Percentiles rank a stretch among this genome's conserved stretches.
phyloP scores from a whole-genome alignment of 1,140 invertebrate genomes.

The Octopus bimaculoides region DNA sequence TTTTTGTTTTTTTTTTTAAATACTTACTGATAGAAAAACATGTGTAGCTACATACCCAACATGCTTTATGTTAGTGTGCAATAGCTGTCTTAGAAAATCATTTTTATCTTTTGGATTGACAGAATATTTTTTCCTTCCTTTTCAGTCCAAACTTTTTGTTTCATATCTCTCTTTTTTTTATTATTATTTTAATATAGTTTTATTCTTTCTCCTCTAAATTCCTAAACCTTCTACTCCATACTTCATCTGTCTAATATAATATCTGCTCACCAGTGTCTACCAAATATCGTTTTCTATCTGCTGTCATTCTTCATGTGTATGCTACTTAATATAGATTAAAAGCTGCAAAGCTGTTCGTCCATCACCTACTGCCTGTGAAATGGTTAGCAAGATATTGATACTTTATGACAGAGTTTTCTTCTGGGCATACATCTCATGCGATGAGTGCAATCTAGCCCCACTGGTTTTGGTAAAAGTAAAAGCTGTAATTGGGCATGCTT shows the following conservation, averaged over 20 bases:
- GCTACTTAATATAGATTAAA: constrained; percentile 9
- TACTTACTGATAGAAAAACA: no score
- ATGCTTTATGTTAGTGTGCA: no score
- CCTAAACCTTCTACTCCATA: background rate
- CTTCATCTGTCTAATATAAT: background rate
- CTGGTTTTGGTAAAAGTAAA: background rate
- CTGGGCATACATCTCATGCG: constrained; percentile 3
- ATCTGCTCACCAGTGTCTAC: background rate
- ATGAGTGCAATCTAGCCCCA: background rate
- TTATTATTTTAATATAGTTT: background rate
- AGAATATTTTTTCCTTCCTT: background rate
- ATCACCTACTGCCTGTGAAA: background rate
- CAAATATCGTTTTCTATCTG: background rate
- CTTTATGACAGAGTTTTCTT: constrained; percentile 4
- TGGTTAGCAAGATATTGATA: constrained; percentile 8
- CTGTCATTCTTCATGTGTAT: constrained; percentile 3
- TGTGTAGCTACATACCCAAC: no score
- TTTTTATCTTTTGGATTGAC: background rate
- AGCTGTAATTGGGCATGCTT: background rate
- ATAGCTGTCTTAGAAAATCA: background rate
- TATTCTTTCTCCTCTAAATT: background rate
- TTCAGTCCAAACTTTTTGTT: background rate
- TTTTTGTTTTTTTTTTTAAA: no score
- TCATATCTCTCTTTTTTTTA: no score
- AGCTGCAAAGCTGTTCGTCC: background rate